Evolutionary conservation across 2,113 vertebrate genomes (phyloP).

Genomic region (Amia ocellicauda): DNA sequence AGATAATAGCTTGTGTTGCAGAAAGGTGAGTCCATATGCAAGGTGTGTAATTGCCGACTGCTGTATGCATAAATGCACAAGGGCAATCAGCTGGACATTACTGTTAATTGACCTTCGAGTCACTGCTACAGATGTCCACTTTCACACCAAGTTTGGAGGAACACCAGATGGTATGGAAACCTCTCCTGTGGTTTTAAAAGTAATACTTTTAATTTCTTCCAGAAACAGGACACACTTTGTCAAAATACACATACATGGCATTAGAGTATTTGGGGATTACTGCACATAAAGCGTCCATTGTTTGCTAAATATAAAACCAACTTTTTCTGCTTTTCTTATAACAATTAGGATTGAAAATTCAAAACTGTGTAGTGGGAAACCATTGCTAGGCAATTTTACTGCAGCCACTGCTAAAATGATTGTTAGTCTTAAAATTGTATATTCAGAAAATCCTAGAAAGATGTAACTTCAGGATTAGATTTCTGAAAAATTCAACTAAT

Average conservation of each 20-base stretch:
- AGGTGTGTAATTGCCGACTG: slow-evolving; percentile 4
- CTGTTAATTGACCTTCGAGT: slow-evolving; percentile 51
- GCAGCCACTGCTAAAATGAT: no score
- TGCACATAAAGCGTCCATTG: background rate
- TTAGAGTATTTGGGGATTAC: background rate
- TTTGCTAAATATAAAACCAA: no score
- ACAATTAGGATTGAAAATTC: no score
- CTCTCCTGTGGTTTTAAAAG: slow-evolving; percentile 19
- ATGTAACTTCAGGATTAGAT: background rate
- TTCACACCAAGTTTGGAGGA: slow-evolving; percentile 47
- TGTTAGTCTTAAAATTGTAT: no score
- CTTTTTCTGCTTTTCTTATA: no score
- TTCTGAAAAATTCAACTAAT: slow-evolving; percentile 10
- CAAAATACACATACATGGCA: background rate
- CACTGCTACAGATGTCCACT: slow-evolving; percentile 59
- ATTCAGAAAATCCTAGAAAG: background rate
- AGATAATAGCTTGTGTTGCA: background rate
- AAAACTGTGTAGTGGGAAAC: no score
- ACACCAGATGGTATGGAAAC: slow-evolving; percentile 65
- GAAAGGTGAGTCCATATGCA: slow-evolving; percentile 8
- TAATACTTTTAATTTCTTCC: background rate
- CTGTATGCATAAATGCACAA: slow-evolving; percentile 38
- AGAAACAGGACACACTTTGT: background rate
- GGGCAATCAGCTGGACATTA: slow-evolving; percentile 53
- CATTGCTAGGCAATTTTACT: background rate